Base-by-base conservation (phyloP, 2,888 invertebrate genomes). In the Netelia inedita region DNA sequence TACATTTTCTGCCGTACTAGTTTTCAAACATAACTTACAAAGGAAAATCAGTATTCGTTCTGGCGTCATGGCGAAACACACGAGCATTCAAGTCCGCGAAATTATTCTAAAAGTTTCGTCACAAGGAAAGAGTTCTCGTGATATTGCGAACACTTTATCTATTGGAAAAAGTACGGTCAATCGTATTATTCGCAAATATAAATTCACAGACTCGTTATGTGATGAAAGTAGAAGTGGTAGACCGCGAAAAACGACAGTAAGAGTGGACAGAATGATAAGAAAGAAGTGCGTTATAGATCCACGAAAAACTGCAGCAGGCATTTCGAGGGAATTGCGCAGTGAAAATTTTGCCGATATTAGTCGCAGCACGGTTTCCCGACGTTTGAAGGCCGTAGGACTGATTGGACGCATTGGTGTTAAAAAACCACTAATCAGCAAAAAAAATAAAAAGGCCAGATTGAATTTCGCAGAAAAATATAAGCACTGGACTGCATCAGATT, bases 401-500 rank as follows among this genome's bases (percentile, higher is more conserved):
- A 57, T 75, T 55, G 65, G 23, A 59, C 66, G 55, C 16, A 19
- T 74, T 35, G 74, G 63, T 23, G 59, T 61, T 0, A 57, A 46
- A 19, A 73, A 73, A 35, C 59, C 50, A 43, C 16, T 43, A 1
- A 50, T 46, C 14, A 50, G 73, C 23, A 73, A 21, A 61, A 61
- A 73, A n/a, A 73, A 72, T 59, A 57, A 57, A 19, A 71, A 71
- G 71, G 71, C 71, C 16, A 71, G 71, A 21, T 41, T 71, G 11
- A 23, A 71, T 8, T 71, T 72, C 19, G 72, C 8, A 43, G n/a
- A n/a, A n/a, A n/a, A n/a, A n/a, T n/a, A n/a, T n/a, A n/a, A n/a
- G 14, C 21, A 35, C 16, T 57, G 57, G 57, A 57, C 41, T 3
- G 11, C 28, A 16, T 21, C 14, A 19, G 41, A 72, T 41, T 57